Evolutionary conservation across 2,888 invertebrate species (phyloP), one percentile per base, ranked within the genome.

Genomic region (Oxytorus armatus): DNA sequence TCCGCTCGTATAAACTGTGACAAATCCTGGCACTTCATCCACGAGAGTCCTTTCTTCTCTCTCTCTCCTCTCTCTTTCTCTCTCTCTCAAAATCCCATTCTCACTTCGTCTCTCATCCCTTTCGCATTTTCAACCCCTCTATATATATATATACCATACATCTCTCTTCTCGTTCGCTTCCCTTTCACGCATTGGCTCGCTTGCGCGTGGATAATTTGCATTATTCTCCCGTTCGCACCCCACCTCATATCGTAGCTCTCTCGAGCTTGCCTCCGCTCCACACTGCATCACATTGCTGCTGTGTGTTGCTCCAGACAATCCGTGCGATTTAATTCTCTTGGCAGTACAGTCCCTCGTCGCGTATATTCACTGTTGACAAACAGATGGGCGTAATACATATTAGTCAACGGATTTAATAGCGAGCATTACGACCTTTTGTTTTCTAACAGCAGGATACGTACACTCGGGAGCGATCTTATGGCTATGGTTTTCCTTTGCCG

Each of bases 191-290:
- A 75, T 77, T 61, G 66, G 68, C 76, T 80, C 70, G 77, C 53
- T 80, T 61, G 74, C 81, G 80, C 85, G 73, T 82, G 81, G 82
- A 86, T 88, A 87, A 88, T 89, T 88, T 88, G 87, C 86, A 89
- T 88, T 88, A 88, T 88, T 87, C 85, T 85, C 83, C 82, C 79
- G 86, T 85, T 73, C 75, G 55, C 68, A 78, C 61, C 59, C 70
- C 23, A 69, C 66, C 70, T 69, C 70, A 33, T 65, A 72, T 66
- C 79, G 14, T 59, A 42, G 49, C n/a, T 66, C 63, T 57, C 73
- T 57, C 63, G 42, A 53, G 63, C 63, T 51, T 63, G 14, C 44
- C 21, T 42, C 36, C 18, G 14, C 69, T 55, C 55, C 47, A 33
- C 47, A 44, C 69, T 33, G 44, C 57, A 70, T 49, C 70, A 23